Evolutionary conservation across 2,888 invertebrate genomes (phyloP).

Genomic region (Linyphia triangularis): DNA sequence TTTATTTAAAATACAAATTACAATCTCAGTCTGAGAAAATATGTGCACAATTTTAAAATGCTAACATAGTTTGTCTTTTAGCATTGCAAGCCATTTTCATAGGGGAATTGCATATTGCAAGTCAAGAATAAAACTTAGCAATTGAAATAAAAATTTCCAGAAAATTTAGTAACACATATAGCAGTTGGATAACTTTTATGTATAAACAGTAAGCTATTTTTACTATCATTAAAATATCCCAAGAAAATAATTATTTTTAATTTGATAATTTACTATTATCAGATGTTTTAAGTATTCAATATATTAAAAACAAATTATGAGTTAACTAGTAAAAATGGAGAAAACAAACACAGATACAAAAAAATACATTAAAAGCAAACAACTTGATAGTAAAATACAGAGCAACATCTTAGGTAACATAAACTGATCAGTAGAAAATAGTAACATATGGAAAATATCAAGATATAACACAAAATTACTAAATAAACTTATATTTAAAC

Average conservation of each 20-base stretch:
- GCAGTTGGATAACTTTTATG: not conserved
- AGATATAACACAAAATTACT: no score
- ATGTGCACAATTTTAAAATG: constrained; percentile 42
- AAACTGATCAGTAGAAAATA: no score
- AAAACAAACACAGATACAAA: not conserved
- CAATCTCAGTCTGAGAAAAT: constrained; percentile 39
- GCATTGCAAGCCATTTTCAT: not conserved
- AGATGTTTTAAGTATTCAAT: not conserved
- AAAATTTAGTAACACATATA: no score
- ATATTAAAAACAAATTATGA: not conserved
- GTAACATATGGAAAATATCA: no score
- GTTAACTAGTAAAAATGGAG: not conserved
- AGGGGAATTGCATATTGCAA: not conserved
- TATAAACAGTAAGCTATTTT: not conserved
- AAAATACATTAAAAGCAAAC: no score
- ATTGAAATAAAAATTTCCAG: no score
- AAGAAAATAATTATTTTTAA: not conserved
- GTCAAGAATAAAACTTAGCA: not conserved
- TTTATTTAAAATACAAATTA: constrained; percentile 57
- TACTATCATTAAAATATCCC: not conserved
- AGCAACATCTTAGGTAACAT: no score
- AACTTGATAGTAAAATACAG: no score
- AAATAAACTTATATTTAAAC: no score
- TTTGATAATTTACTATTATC: not conserved
- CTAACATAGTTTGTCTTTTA: constrained; percentile 30